These are phyloP conservation scores for Philaethria dido DNA, from an alignment of 2,888 invertebrate species.

Conservation along the genomic window DNA sequence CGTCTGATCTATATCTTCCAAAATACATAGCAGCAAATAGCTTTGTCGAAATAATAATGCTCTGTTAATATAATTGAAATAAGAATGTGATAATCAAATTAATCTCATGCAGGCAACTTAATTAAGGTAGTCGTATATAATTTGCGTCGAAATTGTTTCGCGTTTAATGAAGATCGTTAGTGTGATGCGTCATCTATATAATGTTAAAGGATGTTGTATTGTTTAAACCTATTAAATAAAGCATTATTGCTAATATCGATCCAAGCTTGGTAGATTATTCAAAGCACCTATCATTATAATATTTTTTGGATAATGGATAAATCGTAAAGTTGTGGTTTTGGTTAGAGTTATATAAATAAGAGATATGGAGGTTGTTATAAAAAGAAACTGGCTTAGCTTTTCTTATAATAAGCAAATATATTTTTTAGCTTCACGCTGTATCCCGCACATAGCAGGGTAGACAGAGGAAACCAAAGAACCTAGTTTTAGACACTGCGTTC, in stretches of 20 bases:
- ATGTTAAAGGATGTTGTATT: slow-evolving; percentile 72
- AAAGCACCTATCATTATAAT: background rate
- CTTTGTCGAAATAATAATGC: slow-evolving; percentile 66
- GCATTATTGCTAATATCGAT: background rate
- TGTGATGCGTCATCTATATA: slow-evolving; percentile 60
- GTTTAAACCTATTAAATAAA: slow-evolving; percentile 72
- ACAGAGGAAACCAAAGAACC: too few relatives aligned
- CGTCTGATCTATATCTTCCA: slow-evolving; percentile 12
- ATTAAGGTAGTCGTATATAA: slow-evolving; percentile 77
- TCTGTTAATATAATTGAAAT: slow-evolving; percentile 76
- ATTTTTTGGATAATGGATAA: background rate
- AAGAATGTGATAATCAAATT: slow-evolving; percentile 78
- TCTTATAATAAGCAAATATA: too few relatives aligned
- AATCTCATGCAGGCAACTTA: slow-evolving; percentile 74
- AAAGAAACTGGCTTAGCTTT: too few relatives aligned
- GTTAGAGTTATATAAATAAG: background rate
- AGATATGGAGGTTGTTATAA: too few relatives aligned
- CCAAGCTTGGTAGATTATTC: background rate
- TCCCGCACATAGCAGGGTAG: too few relatives aligned
- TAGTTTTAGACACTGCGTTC: too few relatives aligned
- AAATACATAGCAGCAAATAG: slow-evolving; percentile 60
- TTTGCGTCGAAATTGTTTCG: slow-evolving; percentile 80
- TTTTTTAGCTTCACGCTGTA: too few relatives aligned
- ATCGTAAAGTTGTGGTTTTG: background rate
- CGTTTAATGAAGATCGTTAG: slow-evolving; percentile 73